phyloP scores from a whole-genome alignment of 2,888 invertebrate species.

The Morpho helenor region DNA sequence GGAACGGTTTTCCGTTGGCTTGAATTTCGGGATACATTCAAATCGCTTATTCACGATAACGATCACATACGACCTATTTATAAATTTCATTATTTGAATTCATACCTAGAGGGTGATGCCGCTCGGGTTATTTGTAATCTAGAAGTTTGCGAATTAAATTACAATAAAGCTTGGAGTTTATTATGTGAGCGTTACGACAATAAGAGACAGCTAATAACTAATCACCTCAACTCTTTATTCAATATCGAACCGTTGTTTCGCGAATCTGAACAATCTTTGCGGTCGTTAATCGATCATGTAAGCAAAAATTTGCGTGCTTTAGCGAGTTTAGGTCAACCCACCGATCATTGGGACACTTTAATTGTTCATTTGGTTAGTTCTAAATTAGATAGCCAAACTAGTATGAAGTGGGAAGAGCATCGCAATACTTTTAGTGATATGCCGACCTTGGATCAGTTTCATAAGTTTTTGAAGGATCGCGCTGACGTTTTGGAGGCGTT shows the following conservation, averaged over 20 bases:
- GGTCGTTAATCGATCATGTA: constrained; percentile 26
- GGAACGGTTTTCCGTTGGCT: neutral
- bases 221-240: constrained; percentile 21
- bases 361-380: constrained; percentile 16
- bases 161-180: neutral
- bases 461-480: constrained; percentile 13
- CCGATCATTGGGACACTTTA: constrained; percentile 23
- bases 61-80: constrained; percentile 13
- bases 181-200: constrained; percentile 23
- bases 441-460: constrained; percentile 23
- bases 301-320: constrained; percentile 28
- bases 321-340: constrained; percentile 21
- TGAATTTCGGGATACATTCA: constrained; percentile 5
- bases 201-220: constrained; percentile 19
- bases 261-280: constrained; percentile 22
- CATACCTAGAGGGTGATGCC: constrained; percentile 23
- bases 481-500: constrained; percentile 9
- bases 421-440: constrained; percentile 1
- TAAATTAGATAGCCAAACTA: constrained; percentile 21
- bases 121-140: constrained; percentile 14
- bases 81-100: constrained; percentile 24
- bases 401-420: neutral
- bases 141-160: constrained; percentile 19
- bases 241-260: constrained; percentile 15
- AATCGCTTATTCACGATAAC: constrained; percentile 2